Percentiles rank a stretch among this genome's conserved stretches.
Conservation (phyloP, 2,113 vertebrate species). For the Gallinago jamesoni region DNA sequence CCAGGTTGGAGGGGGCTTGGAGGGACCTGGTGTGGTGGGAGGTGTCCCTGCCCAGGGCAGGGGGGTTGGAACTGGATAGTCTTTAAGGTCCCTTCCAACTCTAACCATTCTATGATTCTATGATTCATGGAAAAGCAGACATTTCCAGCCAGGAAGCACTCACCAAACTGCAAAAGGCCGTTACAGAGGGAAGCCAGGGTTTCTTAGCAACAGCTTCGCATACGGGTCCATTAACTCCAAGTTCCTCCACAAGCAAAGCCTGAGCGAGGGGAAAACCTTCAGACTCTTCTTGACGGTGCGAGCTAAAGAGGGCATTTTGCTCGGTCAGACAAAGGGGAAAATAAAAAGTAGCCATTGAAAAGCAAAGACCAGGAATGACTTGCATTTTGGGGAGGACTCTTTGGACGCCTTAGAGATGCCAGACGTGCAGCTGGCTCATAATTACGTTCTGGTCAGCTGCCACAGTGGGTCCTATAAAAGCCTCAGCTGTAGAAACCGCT, state of each 20-base stretch:
- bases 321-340: neutral
- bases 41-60: too few species aligned
- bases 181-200: neutral
- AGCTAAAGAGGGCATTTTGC: neutral
- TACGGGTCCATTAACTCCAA: neutral
- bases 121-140: too few species aligned
- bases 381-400: neutral
- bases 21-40: too few species aligned
- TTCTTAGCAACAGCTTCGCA: constrained; percentile 31
- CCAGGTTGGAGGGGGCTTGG: too few species aligned
- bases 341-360: neutral
- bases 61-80: too few species aligned
- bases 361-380: neutral
- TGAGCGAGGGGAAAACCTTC: neutral
- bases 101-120: neutral
- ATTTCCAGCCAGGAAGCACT: neutral
- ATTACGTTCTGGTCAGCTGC: neutral
- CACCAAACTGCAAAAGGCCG: neutral
- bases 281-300: fast-evolving
- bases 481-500: neutral
- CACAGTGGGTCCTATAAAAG: neutral
- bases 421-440: neutral
- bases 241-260: neutral
- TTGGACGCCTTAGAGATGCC: neutral
- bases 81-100: neutral